Evolutionary conservation across 2,113 vertebrate genomes (phyloP).

Genomic region (Manacus vitellinus): DNA sequence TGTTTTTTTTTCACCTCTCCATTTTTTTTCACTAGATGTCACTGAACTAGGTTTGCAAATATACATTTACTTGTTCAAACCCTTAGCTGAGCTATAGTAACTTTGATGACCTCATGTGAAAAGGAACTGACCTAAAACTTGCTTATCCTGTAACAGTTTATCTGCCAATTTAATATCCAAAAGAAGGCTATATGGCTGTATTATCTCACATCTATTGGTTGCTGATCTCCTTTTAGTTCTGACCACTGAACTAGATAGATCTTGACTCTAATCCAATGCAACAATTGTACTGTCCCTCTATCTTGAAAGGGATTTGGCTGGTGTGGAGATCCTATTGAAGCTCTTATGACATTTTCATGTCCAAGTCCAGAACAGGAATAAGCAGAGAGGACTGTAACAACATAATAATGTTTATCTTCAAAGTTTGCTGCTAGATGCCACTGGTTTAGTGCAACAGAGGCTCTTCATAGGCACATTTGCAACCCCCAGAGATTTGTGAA

Average conservation of each 20-base stretch:
- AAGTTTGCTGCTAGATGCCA: neutral
- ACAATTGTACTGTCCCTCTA: neutral
- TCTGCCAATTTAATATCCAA: neutral
- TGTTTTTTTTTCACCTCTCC: fast-evolving
- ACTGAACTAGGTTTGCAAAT: neutral
- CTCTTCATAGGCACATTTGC: neutral
- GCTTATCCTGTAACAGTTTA: neutral
- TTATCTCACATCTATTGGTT: neutral
- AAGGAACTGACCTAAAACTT: neutral
- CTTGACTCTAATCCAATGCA: neutral
- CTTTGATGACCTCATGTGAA: neutral
- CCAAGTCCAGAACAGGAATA: neutral
- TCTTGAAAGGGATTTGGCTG: neutral
- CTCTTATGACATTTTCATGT: neutral
- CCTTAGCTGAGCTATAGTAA: neutral
- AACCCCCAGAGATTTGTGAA: neutral
- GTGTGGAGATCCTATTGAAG: neutral
- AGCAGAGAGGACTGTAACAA: neutral
- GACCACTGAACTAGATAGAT: neutral
- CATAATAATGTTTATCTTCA: neutral
- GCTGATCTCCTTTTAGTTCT: conserved; percentile 32
- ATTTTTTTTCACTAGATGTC: neutral
- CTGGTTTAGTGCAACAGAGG: neutral
- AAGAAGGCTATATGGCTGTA: neutral
- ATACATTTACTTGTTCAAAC: neutral